Percentiles rank a stretch among this genome's conserved stretches.
Evolutionary conservation across 2,797 vertebrate species (phyloP).

Genomic region (Siniperca scherzeri): DNA sequence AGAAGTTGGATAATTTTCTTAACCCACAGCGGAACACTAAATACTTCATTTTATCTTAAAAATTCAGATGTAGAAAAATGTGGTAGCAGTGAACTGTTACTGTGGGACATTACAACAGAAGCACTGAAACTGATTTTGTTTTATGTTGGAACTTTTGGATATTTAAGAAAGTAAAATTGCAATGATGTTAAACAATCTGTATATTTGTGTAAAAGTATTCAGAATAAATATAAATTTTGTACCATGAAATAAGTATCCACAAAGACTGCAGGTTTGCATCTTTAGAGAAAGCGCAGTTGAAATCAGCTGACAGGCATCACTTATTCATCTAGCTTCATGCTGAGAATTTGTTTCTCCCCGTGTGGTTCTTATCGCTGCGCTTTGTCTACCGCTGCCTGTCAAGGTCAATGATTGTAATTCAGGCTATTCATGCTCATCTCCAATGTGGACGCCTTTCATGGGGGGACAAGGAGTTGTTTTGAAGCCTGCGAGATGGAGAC

Average conservation of each 20-base stretch:
- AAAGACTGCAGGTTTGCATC: slow-evolving; percentile 21
- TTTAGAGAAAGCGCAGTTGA: slow-evolving; percentile 30
- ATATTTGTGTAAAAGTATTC: not conserved
- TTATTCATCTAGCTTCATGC: slow-evolving; percentile 42
- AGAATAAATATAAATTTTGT: not conserved
- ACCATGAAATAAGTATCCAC: not conserved
- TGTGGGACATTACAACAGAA: not conserved
- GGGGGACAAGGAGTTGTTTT: slow-evolving; percentile 70
- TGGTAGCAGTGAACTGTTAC: not conserved
- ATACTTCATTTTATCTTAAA: no score
- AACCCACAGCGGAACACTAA: no score
- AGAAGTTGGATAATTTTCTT: not conserved
- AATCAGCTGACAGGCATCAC: slow-evolving; percentile 53
- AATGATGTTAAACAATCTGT: not conserved
- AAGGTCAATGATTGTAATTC: slow-evolving; percentile 81
- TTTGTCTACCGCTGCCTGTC: slow-evolving; percentile 68
- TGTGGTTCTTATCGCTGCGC: slow-evolving; percentile 54
- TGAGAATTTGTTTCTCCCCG: slow-evolving; percentile 46
- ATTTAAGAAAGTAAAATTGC: not conserved
- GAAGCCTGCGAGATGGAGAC: slow-evolving; percentile 60
- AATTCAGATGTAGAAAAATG: not conserved
- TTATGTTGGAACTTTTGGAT: not conserved
- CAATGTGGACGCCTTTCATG: slow-evolving; percentile 67
- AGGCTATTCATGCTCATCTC: slow-evolving; percentile 67
- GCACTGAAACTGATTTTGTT: not conserved